phyloP scores from a whole-genome alignment of 64 coral and sea anemone species.

The Stylophora pistillata region DNA sequence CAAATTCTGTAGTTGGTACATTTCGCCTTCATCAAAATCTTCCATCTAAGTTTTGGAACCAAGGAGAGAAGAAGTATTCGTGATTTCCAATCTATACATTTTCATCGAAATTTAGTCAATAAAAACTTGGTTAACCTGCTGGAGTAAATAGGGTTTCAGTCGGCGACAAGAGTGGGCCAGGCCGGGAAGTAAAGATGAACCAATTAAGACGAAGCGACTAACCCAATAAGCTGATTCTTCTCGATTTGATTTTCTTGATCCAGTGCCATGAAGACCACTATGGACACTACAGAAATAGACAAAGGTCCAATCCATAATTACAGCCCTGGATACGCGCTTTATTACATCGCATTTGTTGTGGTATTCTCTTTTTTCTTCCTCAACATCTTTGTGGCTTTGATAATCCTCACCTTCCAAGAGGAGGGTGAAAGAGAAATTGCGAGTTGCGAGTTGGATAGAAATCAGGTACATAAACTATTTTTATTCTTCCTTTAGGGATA shows the following conservation, averaged over 20 bases:
- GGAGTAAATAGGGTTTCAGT: no score
- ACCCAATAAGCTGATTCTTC: background rate
- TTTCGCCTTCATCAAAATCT: no score
- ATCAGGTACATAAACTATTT: slow-evolving; percentile 64
- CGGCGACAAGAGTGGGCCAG: no score
- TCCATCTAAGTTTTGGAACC: no score
- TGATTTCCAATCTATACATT: no score
- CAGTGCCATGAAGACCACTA: slow-evolving; percentile 90
- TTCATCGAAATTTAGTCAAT: no score
- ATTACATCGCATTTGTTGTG: slow-evolving; percentile 92
- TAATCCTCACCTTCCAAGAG: slow-evolving; percentile 98
- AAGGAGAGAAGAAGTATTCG: no score
- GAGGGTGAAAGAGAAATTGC: slow-evolving; percentile 91
- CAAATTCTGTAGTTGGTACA: no score
- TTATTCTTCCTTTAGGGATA: background rate
- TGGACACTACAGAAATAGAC: slow-evolving; percentile 73
- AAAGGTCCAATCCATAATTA: slow-evolving; percentile 73
- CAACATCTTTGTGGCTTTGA: slow-evolving; percentile 97
- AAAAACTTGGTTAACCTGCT: no score
- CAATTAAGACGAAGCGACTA: no score
- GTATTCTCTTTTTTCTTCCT: slow-evolving; percentile 98
- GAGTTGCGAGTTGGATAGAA: slow-evolving; percentile 92
- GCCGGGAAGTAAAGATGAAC: no score
- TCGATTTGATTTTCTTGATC: background rate
- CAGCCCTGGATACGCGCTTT: slow-evolving; percentile 77